Base-by-base conservation (phyloP, 2,797 vertebrate species). In the Hypotaenidia okinawae region DNA sequence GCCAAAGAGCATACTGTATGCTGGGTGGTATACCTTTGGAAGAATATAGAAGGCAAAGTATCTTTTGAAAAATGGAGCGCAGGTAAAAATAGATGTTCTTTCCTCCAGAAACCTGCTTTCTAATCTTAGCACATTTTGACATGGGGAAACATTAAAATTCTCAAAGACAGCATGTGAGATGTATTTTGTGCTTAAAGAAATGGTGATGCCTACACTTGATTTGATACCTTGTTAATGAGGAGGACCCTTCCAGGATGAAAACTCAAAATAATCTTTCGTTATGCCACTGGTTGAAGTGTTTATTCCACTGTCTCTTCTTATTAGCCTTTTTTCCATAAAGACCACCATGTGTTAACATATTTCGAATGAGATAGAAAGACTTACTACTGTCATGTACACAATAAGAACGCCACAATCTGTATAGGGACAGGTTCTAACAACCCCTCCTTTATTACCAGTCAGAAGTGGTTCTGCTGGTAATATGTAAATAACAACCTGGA, bases 1-100 rank as follows among this genome's bases (percentile, higher is more conserved):
- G 35, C 0, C 22, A 43, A 82, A 55, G 25, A 92, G 37, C 11
- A 2, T 25, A 30, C 3, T 18, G 4, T 47, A 7, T 3, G 2
- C 12, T 28, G 6, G 4, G 5, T 74, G 32, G 4, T 67, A 5
- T 32, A 16, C 13, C 33, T 67, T 66, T 1, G 0, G 45, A 16
- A 77, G 43, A 67, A 47, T 51, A 27, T 14, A 84, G 73, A 84
- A 82, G 28, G 33, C 51, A 51, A 78, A 41, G 28, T 35, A 55
- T 68, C 37, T 86, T 57, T n/a, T 72, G 47, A 61, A 77, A 49
- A 75, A 41, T 16, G 13, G 18, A 43, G 13, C 54, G 58, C 25
- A 54, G 45, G 35, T 86, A 39, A 72, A 88, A 67, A 47, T 58
- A 78, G 27, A 5, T 66, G 25, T 0, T 5, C 28, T 90, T 84